These are phyloP conservation scores for Brachyrhaphis roseni DNA, from an alignment of 2,797 vertebrate genomes.

Conservation along the genomic window DNA sequence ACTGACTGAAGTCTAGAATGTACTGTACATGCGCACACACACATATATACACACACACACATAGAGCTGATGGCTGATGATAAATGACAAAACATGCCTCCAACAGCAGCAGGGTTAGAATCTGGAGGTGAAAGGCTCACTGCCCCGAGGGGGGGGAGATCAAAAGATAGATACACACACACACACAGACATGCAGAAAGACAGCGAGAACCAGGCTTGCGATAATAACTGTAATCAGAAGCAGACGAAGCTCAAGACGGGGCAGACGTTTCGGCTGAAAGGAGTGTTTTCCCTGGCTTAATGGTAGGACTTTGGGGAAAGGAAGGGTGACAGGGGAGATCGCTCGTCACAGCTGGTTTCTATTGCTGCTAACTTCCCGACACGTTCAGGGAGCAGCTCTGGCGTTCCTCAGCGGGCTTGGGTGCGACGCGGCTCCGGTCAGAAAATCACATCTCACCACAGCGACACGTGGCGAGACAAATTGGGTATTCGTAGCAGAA, in stretches of 20 bases:
- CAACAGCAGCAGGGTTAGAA: conserved; percentile 72
- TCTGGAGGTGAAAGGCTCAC: conserved; percentile 59
- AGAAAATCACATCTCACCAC: conserved; percentile 45
- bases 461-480: conserved; percentile 30
- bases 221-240: conserved; percentile 82
- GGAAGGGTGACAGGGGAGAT: conserved; percentile 60
- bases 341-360: conserved; percentile 75
- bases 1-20: conserved; percentile 54
- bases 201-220: conserved; percentile 62
- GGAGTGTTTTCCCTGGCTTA: conserved; percentile 64
- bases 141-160: conserved; percentile 57
- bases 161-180: conserved; percentile 43
- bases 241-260: conserved; percentile 67
- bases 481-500: conserved; percentile 32
- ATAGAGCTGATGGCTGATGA: conserved; percentile 39
- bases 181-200: conserved; percentile 28
- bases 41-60: conserved; percentile 13
- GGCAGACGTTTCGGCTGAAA: conserved; percentile 57
- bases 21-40: conserved; percentile 46
- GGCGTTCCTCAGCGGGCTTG: conserved; percentile 52
- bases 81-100: conserved; percentile 59
- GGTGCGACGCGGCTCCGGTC: conserved; percentile 35
- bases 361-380: conserved; percentile 60
- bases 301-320: conserved; percentile 49
- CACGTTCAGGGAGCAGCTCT: conserved; percentile 54